phyloP scores from a whole-genome alignment of 2,888 invertebrate species.

The Myathropa florea region DNA sequence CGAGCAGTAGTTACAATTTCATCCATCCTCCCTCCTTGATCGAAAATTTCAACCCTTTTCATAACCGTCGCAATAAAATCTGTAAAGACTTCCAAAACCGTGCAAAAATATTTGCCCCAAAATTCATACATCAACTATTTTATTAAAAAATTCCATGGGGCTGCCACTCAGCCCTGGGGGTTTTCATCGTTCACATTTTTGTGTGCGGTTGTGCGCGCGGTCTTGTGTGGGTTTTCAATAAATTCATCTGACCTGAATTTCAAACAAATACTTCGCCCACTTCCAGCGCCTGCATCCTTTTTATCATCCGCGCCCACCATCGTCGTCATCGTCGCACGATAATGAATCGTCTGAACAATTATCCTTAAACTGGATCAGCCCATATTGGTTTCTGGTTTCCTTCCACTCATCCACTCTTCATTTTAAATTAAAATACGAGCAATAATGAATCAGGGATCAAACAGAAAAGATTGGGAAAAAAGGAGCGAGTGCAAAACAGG shows the following conservation, averaged over 20 bases:
- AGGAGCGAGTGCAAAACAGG: constrained; percentile 26
- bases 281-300: background rate
- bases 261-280: constrained; percentile 8
- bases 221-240: constrained; percentile 31
- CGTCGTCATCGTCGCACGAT: constrained; percentile 19
- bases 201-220: background rate
- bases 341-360: constrained; percentile 60
- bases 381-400: constrained; percentile 55
- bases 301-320: constrained; percentile 5
- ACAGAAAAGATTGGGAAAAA: constrained; percentile 9
- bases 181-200: background rate
- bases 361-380: constrained; percentile 62
- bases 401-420: background rate
- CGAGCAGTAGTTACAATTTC: too few species aligned
- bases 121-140: background rate
- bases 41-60: background rate
- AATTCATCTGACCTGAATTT: constrained; percentile 43
- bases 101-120: background rate
- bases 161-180: background rate
- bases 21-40: too few species aligned
- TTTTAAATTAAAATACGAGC: constrained; percentile 54
- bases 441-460: constrained; percentile 35
- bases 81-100: too few species aligned
- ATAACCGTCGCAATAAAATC: background rate
- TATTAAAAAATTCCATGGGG: background rate